Percentiles rank a stretch among this genome's conserved stretches.
Evolutionary conservation across 1,140 invertebrate species (phyloP).

Genomic region (Drosophila jambulina): DNA sequence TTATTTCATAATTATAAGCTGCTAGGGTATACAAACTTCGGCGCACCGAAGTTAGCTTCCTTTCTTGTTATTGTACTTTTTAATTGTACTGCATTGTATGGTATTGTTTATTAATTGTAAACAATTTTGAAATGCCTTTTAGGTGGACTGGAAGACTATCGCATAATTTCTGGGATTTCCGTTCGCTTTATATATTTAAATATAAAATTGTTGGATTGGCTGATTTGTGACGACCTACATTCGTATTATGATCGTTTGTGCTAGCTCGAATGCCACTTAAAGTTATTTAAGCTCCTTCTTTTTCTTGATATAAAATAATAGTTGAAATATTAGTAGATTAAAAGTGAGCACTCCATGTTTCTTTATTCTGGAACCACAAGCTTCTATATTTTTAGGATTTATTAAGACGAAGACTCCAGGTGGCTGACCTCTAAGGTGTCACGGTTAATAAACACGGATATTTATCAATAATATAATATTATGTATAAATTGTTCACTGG

Average conservation of each 20-base stretch:
- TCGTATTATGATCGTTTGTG: no score
- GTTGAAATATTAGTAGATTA: not conserved
- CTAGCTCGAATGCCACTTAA: not conserved
- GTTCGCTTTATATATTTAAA: not conserved
- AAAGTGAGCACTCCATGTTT: not conserved
- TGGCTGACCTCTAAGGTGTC: constrained; percentile 12
- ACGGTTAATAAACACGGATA: constrained; percentile 3
- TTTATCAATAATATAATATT: constrained; percentile 14
- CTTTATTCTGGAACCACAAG: not conserved
- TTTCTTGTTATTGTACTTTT: no score
- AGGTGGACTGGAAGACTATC: not conserved
- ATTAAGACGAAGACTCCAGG: not conserved
- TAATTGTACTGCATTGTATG: no score
- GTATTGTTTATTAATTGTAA: not conserved
- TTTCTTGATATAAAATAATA: not conserved
- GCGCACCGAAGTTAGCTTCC: no score
- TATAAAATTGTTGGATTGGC: not conserved
- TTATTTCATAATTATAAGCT: no score
- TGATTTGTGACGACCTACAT: not conserved
- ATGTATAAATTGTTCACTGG: constrained; percentile 26
- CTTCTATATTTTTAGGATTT: not conserved
- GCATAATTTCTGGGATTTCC: not conserved
- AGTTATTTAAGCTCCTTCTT: no score
- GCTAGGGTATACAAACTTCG: no score
- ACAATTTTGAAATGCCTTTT: not conserved